Evolutionary conservation across 2,797 vertebrate species (phyloP).

Genomic region (Galago senegalensis): DNA sequence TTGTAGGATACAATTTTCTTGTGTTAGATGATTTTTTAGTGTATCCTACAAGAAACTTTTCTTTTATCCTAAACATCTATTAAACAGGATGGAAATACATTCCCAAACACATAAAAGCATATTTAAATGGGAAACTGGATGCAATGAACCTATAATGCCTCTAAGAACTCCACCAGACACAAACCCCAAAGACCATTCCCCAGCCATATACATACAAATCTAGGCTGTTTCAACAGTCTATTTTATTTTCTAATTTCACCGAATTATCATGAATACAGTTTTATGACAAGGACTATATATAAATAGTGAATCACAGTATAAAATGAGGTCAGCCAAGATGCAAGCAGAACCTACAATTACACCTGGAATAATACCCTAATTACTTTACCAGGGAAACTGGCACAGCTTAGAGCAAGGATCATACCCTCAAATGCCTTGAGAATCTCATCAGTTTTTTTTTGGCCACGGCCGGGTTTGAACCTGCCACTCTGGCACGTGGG

Average conservation of each 20-base stretch:
- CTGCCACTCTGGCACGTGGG: no score
- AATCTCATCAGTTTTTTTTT: background rate
- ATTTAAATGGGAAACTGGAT: constrained; percentile 9
- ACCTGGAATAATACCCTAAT: background rate
- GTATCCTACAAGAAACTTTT: no score
- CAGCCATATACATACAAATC: background rate
- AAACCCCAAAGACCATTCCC: background rate
- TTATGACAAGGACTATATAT: background rate
- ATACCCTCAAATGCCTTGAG: background rate
- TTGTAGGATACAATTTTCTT: no score
- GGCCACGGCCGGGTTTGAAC: no score
- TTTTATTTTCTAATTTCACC: background rate
- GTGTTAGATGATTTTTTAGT: no score
- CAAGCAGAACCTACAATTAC: background rate
- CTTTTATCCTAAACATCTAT: background rate
- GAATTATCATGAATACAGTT: constrained; percentile 26
- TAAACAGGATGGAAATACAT: constrained; percentile 42
- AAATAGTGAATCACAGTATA: background rate
- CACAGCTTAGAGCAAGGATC: background rate
- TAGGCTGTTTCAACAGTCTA: background rate
- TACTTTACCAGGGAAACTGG: background rate
- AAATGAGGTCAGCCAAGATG: background rate
- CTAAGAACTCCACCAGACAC: background rate
- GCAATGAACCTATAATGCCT: background rate
- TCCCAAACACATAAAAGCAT: constrained; percentile 23